Base-by-base conservation (phyloP, 2,113 vertebrate genomes). In the Zapornia atra region DNA sequence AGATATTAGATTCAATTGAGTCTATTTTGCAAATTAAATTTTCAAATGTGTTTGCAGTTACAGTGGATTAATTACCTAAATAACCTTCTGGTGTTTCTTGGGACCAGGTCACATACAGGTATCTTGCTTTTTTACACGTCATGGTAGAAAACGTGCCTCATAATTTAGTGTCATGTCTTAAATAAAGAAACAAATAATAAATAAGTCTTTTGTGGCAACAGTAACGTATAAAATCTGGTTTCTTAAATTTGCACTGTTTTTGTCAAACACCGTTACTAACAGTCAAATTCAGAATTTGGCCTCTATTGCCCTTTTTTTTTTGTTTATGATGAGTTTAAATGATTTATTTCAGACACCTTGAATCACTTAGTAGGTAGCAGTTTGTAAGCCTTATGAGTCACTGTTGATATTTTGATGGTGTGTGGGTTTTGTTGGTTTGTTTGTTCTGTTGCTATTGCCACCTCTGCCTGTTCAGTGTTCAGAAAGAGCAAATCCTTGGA, bases 321-420 rank as follows among this genome's bases (percentile, higher is more conserved):
- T 22, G 19, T 61, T 76, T 56, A 57, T 69, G 8, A 3, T 48
- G 40, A 80, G 21, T 88, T 84, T 87, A 85, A 76, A 44, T 61
- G 4, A 79, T 69, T 87, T 79, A 72, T 82, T 96, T 96, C 40
- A 50, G 73, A 69, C 78, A 95, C 48, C 26, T 84, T 82, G 86
- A 79, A 64, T 76, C 18, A 66, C 63, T 93, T 79, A 2, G 24
- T 82, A 76, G 57, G 50, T 57, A 89, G 33, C 31, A 82, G 89
- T 91, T 85, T 82, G 56, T 85, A 84, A 72, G 81, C 40, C 40
- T 65, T 84, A 46, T 92, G 86, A 92, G 38, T 96, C 77, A 95
- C 33, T 92, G 65, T 72, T 87, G 86, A 44, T 96, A 80, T 79
- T 94, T 85, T 82, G 68, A 69, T 80, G 46, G 19, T 76, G 54